Evolutionary conservation across 35 echinoderm and acorn worm species (phyloP).

Genomic region (Chiridota heheva): DNA sequence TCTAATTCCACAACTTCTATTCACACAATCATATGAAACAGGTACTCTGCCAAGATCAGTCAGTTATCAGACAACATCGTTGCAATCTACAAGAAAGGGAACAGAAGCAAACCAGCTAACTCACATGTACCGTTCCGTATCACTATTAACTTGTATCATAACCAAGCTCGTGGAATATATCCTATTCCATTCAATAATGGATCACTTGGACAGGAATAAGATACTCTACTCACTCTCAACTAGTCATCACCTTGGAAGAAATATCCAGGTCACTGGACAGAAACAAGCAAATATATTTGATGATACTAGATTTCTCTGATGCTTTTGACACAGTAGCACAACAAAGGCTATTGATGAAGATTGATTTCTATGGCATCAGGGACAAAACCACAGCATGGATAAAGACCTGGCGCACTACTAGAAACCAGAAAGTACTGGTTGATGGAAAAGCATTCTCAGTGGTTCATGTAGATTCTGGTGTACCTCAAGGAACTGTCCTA

Average conservation of each 20-base stretch:
- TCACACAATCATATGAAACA: too few relatives aligned
- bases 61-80: constrained; percentile 1
- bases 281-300: background rate
- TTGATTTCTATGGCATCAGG: constrained; percentile 24
- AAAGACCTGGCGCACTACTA: too few relatives aligned
- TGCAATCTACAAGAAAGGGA: too few relatives aligned
- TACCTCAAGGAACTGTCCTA: constrained; percentile 22
- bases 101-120: background rate
- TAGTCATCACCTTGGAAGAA: constrained; percentile 4
- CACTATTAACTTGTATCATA: constrained; percentile 13
- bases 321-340: constrained; percentile 42
- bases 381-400: too few relatives aligned
- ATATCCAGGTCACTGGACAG: constrained; percentile 6
- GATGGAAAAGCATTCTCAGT: constrained; percentile 5
- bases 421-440: constrained; percentile 22
- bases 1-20: background rate
- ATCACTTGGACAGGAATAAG: background rate
- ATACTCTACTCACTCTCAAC: constrained; percentile 23
- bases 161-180: constrained; percentile 27
- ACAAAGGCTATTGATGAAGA: constrained; percentile 5
- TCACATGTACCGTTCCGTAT: constrained; percentile 5
- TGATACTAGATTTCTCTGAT: constrained; percentile 37
- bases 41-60: background rate
- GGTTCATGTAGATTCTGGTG: constrained; percentile 22
- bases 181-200: constrained; percentile 27